These are phyloP conservation scores for Trissolcus brochymenae DNA, from an alignment of 2,888 invertebrate genomes.

Conservation along the genomic window DNA sequence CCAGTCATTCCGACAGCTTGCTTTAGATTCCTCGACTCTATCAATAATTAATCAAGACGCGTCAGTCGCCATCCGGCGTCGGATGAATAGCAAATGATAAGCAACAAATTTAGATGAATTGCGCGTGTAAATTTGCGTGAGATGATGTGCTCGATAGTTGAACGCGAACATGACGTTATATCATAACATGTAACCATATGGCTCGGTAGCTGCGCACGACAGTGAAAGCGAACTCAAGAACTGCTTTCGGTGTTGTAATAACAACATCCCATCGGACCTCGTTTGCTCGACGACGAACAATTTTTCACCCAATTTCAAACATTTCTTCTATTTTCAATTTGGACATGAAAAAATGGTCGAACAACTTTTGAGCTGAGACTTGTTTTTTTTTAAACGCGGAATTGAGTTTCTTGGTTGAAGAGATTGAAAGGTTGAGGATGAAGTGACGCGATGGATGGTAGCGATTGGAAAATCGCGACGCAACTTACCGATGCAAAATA, in stretches of 20 bases:
- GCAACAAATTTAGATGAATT: neutral
- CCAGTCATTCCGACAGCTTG: neutral
- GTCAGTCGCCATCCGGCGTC: neutral
- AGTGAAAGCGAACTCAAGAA: conserved; percentile 69
- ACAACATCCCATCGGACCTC: conserved; percentile 45
- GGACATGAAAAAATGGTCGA: no score
- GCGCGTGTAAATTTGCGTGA: neutral
- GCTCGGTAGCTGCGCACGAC: conserved; percentile 53
- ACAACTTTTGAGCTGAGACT: no score
- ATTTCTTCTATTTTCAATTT: neutral
- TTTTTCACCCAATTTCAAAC: no score
- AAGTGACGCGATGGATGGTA: no score
- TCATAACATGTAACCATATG: conserved; percentile 67
- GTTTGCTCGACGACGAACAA: conserved; percentile 24
- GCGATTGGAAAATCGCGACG: conserved; percentile 1
- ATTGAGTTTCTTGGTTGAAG: no score
- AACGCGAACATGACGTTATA: conserved; percentile 7
- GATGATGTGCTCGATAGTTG: neutral
- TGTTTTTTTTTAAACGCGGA: no score
- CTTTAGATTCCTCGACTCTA: neutral
- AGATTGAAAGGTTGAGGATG: no score
- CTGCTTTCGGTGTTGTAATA: conserved; percentile 64
- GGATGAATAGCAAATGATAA: neutral
- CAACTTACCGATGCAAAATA: conserved; percentile 69
- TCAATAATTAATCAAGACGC: neutral